phyloP scores from a whole-genome alignment of 2,888 invertebrate species.

The Philaethria dido region DNA sequence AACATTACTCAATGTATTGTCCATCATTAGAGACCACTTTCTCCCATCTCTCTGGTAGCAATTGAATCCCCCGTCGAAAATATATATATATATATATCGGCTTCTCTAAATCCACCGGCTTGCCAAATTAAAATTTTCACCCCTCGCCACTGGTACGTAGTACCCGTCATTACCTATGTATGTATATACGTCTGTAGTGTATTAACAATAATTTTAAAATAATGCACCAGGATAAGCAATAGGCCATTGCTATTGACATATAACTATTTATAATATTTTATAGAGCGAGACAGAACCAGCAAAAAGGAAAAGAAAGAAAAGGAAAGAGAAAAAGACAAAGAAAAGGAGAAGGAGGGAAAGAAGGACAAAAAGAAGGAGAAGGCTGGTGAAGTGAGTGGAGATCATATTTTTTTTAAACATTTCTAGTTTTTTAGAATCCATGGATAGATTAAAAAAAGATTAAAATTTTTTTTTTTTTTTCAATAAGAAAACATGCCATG shows the following conservation, averaged over 20 bases:
- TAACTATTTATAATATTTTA: neutral
- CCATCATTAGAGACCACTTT: too few species aligned
- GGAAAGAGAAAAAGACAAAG: constrained; percentile 77
- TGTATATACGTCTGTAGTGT: too few species aligned
- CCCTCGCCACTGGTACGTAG: too few species aligned
- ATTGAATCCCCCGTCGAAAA: too few species aligned
- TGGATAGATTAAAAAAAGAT: neutral
- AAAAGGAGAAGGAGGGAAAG: constrained; percentile 77
- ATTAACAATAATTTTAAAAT: too few species aligned
- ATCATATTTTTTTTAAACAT: neutral
- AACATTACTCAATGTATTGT: too few species aligned
- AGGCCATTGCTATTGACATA: neutral
- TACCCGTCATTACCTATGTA: too few species aligned
- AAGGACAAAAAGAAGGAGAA: constrained; percentile 75
- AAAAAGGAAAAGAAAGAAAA: constrained; percentile 86
- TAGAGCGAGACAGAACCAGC: constrained; percentile 77
- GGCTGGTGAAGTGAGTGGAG: constrained; percentile 48
- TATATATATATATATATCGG: too few species aligned
- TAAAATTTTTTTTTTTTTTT: neutral
- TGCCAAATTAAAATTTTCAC: too few species aligned
- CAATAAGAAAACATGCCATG: neutral
- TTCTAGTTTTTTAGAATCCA: constrained; percentile 1
- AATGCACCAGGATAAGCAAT: too few species aligned
- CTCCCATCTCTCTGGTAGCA: too few species aligned
- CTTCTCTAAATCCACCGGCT: too few species aligned